Evolutionary conservation across 1,140 invertebrate genomes (phyloP).

Genomic region (Dinoponera quadriceps): DNA sequence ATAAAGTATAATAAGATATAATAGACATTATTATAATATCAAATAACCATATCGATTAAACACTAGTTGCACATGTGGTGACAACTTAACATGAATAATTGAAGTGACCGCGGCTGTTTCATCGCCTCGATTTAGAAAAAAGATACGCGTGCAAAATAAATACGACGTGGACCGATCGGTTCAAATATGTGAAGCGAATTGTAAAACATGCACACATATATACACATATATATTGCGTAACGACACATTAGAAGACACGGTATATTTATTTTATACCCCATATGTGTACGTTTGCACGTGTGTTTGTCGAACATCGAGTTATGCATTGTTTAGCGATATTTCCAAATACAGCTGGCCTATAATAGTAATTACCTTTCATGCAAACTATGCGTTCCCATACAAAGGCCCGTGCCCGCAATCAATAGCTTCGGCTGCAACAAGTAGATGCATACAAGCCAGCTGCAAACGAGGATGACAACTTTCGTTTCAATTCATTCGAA

Average conservation of each 20-base stretch:
- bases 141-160: not conserved
- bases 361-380: conserved; percentile 59
- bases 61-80: too few species aligned
- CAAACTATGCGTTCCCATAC: conserved; percentile 47
- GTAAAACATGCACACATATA: conserved; percentile 1
- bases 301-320: conserved; percentile 28
- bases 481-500: conserved; percentile 53
- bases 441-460: conserved; percentile 40
- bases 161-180: not conserved
- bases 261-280: not conserved
- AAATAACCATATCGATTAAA: too few species aligned
- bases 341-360: conserved; percentile 31
- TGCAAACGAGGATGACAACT: conserved; percentile 39
- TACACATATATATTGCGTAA: not conserved
- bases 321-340: conserved; percentile 26
- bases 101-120: not conserved
- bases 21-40: too few species aligned
- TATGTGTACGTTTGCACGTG: not conserved
- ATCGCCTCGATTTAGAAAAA: not conserved
- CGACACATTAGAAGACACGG: not conserved
- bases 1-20: too few species aligned
- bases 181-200: not conserved
- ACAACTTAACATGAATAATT: not conserved
- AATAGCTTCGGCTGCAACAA: conserved; percentile 54
- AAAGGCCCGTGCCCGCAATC: conserved; percentile 49